phyloP scores from a whole-genome alignment of 2,113 vertebrate species.

The Cricetomys ansorgei region DNA sequence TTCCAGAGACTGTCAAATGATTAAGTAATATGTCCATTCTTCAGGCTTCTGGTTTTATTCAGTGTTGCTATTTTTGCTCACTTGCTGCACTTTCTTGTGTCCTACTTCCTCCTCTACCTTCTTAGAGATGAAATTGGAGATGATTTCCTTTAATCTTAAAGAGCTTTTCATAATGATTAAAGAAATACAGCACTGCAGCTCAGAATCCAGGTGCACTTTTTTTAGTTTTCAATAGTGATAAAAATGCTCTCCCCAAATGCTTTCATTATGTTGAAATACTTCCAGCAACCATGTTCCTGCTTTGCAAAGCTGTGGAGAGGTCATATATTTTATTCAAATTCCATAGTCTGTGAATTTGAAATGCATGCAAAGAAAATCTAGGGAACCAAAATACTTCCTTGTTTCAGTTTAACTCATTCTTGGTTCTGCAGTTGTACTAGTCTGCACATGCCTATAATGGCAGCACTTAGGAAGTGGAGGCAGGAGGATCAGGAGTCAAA shows the following conservation, averaged over 20 bases:
- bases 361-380: background rate
- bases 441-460: background rate
- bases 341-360: slow-evolving; percentile 29
- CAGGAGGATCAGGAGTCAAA: background rate
- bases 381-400: slow-evolving; percentile 32
- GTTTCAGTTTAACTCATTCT: background rate
- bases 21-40: slow-evolving; percentile 68
- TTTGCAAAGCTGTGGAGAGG: slow-evolving; percentile 44
- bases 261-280: slow-evolving; percentile 4
- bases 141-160: slow-evolving; percentile 71
- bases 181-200: slow-evolving; percentile 16
- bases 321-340: background rate
- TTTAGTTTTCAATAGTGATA: slow-evolving; percentile 54
- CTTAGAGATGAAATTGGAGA: slow-evolving; percentile 65
- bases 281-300: slow-evolving; percentile 24
- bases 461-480: background rate
- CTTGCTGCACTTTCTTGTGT: slow-evolving; percentile 64
- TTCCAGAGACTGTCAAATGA: slow-evolving; percentile 71
- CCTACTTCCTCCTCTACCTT: slow-evolving; percentile 63
- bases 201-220: slow-evolving; percentile 13
- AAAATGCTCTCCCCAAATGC: slow-evolving; percentile 22
- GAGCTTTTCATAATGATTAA: slow-evolving; percentile 64
- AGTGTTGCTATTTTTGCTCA: slow-evolving; percentile 68
- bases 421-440: background rate
- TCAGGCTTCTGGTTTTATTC: slow-evolving; percentile 63